Conservation (phyloP, 2,113 vertebrate genomes). For the Cyanoliseus patagonus region DNA sequence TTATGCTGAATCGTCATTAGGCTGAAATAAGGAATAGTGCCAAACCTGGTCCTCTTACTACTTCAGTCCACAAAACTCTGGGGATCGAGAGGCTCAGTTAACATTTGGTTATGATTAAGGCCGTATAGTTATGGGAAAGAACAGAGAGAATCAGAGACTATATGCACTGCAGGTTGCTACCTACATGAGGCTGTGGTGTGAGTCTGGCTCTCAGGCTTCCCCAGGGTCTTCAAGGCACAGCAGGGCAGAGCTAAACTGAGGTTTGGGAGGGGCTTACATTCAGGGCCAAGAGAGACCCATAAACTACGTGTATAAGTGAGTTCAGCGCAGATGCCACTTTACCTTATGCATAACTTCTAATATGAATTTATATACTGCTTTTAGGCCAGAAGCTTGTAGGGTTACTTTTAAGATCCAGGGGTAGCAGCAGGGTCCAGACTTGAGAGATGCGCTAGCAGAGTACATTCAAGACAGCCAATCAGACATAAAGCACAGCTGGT, state of each 20-base stretch:
- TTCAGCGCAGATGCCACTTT: not conserved
- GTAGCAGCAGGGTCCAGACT: not conserved
- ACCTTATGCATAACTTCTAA: not conserved
- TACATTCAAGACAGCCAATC: not conserved
- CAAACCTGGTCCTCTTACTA: not conserved
- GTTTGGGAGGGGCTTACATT: not conserved
- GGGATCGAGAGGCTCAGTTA: not conserved
- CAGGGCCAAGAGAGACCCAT: not conserved
- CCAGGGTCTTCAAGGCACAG: not conserved
- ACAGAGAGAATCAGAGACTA: not conserved
- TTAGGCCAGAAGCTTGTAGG: not conserved
- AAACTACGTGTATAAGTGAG: fast-evolving
- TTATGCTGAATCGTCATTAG: not conserved
- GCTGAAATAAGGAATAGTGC: not conserved
- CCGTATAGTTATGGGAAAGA: not conserved
- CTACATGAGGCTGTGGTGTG: not conserved
- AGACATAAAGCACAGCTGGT: not conserved
- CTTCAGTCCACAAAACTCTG: not conserved
- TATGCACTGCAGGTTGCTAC: not conserved
- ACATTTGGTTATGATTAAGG: not conserved
- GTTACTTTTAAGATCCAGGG: not conserved
- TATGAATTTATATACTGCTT: not conserved
- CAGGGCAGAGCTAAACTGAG: not conserved
- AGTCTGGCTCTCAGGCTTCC: not conserved
- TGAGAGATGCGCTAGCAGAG: not conserved